Conservation (phyloP, 2,888 invertebrate species). For the Epinotia demarniana region DNA sequence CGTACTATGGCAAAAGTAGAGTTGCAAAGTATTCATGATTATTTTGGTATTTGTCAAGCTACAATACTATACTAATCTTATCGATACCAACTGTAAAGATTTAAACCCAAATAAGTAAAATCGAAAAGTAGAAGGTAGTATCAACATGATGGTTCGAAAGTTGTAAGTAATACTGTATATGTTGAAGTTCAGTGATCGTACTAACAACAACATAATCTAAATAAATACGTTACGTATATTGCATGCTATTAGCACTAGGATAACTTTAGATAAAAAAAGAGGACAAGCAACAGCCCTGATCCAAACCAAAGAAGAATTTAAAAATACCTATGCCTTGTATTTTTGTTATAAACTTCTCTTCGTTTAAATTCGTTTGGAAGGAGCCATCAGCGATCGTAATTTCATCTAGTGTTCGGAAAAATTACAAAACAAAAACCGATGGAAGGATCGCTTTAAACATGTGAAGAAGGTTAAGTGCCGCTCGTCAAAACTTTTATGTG, state of each 20-base stretch:
- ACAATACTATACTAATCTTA: neutral
- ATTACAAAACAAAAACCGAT: conserved; percentile 47
- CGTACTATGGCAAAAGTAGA: neutral
- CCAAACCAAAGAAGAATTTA: too few relatives aligned
- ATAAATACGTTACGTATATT: neutral
- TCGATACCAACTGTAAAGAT: too few relatives aligned
- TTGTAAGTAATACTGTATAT: too few relatives aligned
- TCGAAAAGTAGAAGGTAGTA: too few relatives aligned
- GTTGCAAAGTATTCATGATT: too few relatives aligned
- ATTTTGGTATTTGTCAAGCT: neutral
- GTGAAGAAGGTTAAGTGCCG: conserved; percentile 69
- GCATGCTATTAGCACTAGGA: too few relatives aligned
- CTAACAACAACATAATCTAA: neutral
- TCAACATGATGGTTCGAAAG: too few relatives aligned
- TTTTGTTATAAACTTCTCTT: neutral
- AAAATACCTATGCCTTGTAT: neutral
- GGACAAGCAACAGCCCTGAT: too few relatives aligned
- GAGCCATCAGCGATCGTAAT: conserved; percentile 55
- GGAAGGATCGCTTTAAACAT: conserved; percentile 57
- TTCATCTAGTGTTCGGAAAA: conserved; percentile 52
- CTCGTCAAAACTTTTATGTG: conserved; percentile 37
- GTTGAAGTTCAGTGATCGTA: neutral
- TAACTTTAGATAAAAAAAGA: too few relatives aligned
- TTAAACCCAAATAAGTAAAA: too few relatives aligned
- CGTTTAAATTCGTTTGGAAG: neutral